These are phyloP conservation scores for Sinocyclocheilus grahami DNA, from an alignment of 2,113 vertebrate genomes.

Conservation along the genomic window DNA sequence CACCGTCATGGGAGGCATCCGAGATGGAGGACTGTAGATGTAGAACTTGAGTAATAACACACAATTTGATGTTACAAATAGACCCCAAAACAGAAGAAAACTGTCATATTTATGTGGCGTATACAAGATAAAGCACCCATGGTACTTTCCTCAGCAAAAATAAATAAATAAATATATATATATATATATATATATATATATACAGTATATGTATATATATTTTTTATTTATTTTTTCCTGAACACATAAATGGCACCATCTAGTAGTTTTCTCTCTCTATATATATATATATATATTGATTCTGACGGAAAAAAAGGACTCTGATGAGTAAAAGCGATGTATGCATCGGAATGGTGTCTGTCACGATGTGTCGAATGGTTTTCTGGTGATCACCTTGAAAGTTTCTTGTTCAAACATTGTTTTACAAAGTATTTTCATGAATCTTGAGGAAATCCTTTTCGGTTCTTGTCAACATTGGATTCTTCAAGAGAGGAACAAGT, in stretches of 20 bases:
- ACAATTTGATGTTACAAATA: conserved; percentile 11
- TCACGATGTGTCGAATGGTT: conserved; percentile 58
- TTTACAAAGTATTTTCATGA: conserved; percentile 56
- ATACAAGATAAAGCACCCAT: not conserved
- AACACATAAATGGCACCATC: too few relatives aligned
- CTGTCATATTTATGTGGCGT: not conserved
- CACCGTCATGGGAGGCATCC: conserved; percentile 14
- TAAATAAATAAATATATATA: not conserved
- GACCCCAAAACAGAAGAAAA: not conserved
- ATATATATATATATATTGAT: not conserved
- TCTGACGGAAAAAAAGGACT: conserved; percentile 6
- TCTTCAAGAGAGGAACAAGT: conserved; percentile 33
- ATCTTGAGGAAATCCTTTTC: conserved; percentile 50
- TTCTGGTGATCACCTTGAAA: conserved; percentile 80
- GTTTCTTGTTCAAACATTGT: conserved; percentile 77
- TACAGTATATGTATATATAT: too few relatives aligned
- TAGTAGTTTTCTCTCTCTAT: too few relatives aligned
- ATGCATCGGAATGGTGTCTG: conserved; percentile 39
- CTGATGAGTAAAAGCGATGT: conserved; percentile 47
- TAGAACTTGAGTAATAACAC: not conserved
- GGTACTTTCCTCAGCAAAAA: not conserved
- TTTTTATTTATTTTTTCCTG: too few relatives aligned
- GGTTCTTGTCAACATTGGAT: conserved; percentile 57
- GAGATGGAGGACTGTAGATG: not conserved
- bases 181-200: not conserved